phyloP scores from a whole-genome alignment of 2,113 vertebrate species.

The Carettochelys insculpta region DNA sequence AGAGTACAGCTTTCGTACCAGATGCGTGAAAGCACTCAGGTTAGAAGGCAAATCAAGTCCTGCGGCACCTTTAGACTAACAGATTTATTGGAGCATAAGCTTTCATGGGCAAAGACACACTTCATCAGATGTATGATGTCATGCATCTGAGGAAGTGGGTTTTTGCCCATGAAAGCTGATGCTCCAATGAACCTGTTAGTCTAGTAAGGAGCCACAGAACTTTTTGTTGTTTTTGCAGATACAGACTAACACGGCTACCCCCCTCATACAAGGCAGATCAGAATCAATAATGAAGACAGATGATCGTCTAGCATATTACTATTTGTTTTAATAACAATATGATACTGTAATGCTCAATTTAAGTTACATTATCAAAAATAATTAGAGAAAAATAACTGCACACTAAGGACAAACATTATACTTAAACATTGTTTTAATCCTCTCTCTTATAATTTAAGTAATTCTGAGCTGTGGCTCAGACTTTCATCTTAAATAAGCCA shows the following conservation, averaged over 20 bases:
- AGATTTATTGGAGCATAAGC: too few relatives aligned
- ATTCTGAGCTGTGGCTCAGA: not conserved
- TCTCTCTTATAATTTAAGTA: not conserved
- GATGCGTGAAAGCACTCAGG: not conserved
- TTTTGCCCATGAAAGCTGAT: too few relatives aligned
- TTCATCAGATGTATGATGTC: too few relatives aligned
- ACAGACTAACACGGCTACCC: too few relatives aligned
- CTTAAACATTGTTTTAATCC: not conserved
- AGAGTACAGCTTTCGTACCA: rapidly evolving
- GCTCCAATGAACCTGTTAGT: too few relatives aligned
- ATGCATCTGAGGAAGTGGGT: too few relatives aligned
- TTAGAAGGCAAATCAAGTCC: rapidly evolving
- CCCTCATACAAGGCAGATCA: rapidly evolving
- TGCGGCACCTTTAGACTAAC: too few relatives aligned
- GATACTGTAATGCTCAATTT: not conserved
- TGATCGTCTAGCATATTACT: too few relatives aligned
- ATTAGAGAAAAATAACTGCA: not conserved
- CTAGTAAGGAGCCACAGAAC: too few relatives aligned
- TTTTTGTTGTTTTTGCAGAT: too few relatives aligned
- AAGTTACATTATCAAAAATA: not conserved
- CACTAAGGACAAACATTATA: not conserved
- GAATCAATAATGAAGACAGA: rapidly evolving
- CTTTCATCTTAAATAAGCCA: not conserved
- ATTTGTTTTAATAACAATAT: too few relatives aligned
- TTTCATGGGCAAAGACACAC: too few relatives aligned